A percentile compares a stretch with the other conserved stretches of the same genome.
phyloP scores from a whole-genome alignment of 2,888 invertebrate genomes.

The Scrobipalpa costella region DNA sequence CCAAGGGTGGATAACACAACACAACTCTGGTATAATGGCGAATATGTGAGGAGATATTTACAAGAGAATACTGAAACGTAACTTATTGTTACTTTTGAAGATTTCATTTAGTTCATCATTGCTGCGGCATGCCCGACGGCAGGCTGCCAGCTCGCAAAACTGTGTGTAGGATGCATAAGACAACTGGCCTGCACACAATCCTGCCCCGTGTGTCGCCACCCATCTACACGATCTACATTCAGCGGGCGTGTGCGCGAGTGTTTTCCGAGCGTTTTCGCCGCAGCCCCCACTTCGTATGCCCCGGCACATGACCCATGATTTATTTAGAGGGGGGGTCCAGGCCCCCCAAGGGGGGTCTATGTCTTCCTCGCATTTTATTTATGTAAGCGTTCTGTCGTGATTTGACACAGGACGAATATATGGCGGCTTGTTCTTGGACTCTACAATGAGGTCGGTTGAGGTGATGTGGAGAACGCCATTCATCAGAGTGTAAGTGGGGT shows the following conservation, averaged over 20 bases:
- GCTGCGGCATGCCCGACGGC: no score
- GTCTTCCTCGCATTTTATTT: slow-evolving; percentile 42
- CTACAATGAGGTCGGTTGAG: slow-evolving; percentile 10
- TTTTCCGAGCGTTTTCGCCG: slow-evolving; percentile 68
- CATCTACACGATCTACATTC: slow-evolving; percentile 59
- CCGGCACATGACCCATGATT: slow-evolving; percentile 56
- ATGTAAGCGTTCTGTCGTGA: slow-evolving; percentile 56
- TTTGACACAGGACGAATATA: slow-evolving; percentile 46
- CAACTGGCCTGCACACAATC: background rate
- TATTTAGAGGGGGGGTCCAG: slow-evolving; percentile 47
- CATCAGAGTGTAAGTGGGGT: background rate
- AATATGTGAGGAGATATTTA: no score
- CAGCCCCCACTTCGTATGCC: slow-evolving; percentile 54
- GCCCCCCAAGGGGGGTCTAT: background rate
- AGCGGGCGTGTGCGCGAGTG: slow-evolving; percentile 56
- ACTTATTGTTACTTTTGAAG: no score
- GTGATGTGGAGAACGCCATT: background rate
- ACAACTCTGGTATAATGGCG: no score
- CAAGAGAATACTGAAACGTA: no score
- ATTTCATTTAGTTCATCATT: no score
- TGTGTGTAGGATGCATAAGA: background rate
- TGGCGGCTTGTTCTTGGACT: slow-evolving; percentile 15
- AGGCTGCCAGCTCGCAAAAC: background rate
- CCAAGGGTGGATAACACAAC: no score
- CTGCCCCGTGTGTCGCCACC: slow-evolving; percentile 34